Base-by-base conservation (phyloP, 2,113 vertebrate species). In the Gopherus flavomarginatus region DNA sequence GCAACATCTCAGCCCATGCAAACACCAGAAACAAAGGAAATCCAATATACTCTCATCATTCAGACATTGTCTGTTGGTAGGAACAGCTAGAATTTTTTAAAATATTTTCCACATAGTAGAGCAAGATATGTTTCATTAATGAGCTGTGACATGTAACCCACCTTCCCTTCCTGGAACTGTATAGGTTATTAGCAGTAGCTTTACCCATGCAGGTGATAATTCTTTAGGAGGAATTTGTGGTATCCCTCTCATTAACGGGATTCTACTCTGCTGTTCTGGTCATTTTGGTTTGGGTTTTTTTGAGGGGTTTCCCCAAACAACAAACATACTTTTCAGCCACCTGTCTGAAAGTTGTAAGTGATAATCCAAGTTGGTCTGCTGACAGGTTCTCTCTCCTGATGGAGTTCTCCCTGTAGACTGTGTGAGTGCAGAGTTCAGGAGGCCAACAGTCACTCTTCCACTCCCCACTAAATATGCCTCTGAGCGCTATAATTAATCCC, bases 401-500 rank as follows among this genome's bases (percentile, higher is more conserved):
- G 26, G 79, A 90, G 27, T 4, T 56, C n/a, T 92, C 94, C 78
- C 92, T 78, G 80, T 42, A 94, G 89, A 91, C 31, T 0, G 0
- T 6, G 50, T 79, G 75, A 90, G 89, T 44, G 50, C 84, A 83
- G 85, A 96, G 83, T 89, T 92, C 82, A 83, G 86, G 54, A 90
- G 91, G 81, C 88, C 89, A 92, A 90, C 91, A 87, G 84, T 89
- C 95, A 85, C 80, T 93, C 88, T 72, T 94, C 81, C 29, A 29
- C 49, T 86, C 75, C 27, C 90, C 77, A 47, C 54, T 65, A 96
- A 92, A 84, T 42, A 5, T 14, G 78, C 82, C 81, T 94, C 87
- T 77, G 81, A 54, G 12, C 85, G 85, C 93, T 86, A 0, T 97
- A 97, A 98, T 97, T 97, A 97, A 95, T 97, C 97, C 96, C 96